A percentile compares a stretch with the other conserved stretches of the same genome.
These are phyloP conservation scores for Semnornis frantzii DNA, from an alignment of 2,113 vertebrate species.

Conservation along the genomic window DNA sequence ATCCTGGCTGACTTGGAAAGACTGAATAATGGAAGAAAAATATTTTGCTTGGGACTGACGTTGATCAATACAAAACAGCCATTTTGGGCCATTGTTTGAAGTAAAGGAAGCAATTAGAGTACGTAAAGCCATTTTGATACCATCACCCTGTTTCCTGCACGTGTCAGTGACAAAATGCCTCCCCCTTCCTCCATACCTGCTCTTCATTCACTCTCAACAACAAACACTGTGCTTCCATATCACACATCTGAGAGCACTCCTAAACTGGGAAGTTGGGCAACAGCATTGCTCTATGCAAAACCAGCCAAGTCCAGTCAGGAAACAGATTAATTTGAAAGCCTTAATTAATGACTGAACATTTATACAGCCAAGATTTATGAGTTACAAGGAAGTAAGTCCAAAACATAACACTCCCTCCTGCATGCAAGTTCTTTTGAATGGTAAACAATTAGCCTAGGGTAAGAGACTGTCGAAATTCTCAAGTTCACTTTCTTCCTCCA, in stretches of 20 bases:
- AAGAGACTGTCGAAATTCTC: background rate
- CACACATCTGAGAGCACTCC: background rate
- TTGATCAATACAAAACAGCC: background rate
- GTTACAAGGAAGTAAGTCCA: constrained; percentile 55
- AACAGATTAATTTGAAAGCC: constrained; percentile 65
- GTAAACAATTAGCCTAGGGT: constrained; percentile 63
- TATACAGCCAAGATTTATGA: constrained; percentile 61
- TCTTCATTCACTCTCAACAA: background rate
- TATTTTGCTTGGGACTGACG: background rate
- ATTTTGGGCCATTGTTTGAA: background rate
- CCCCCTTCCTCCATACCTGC: background rate
- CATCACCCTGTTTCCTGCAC: background rate
- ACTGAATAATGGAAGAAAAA: background rate
- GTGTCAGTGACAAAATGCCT: background rate
- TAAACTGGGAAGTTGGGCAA: constrained; percentile 11
- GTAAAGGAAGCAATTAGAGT: background rate
- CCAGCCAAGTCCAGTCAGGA: constrained; percentile 68
- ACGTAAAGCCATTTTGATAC: background rate
- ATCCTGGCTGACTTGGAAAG: background rate
- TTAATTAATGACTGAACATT: constrained; percentile 68
- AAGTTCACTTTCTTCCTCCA: background rate
- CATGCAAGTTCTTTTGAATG: constrained; percentile 21
- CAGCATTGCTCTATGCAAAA: constrained; percentile 24
- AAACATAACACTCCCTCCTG: constrained; percentile 49
- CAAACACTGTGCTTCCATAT: background rate